Base-by-base conservation (phyloP, 92 coral and sea anemone genomes). In the Pocillopora grandis region DNA sequence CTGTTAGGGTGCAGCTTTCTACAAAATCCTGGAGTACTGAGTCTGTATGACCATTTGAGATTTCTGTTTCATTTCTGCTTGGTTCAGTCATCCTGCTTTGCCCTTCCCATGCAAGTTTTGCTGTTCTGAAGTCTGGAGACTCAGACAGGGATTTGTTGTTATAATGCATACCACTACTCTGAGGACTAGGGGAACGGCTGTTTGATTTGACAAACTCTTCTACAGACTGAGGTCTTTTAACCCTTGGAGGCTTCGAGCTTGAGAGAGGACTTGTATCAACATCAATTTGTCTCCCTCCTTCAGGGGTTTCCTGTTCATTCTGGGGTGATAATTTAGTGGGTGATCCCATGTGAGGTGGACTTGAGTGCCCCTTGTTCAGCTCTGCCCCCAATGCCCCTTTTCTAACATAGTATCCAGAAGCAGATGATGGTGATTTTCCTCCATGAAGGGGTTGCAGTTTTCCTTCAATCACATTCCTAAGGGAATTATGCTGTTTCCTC, bases 81-180 rank as follows among this genome's bases (percentile, higher is more conserved):
- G 87, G 60, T 10, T 70, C 62, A 58, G 67, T 78, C 20, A 55
- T 20, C 52, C 49, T 72, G n/a, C 56, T 71, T 59, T 81, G 69
- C 61, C 76, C 85, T 12, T 82, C 90, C 98, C 98, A 94, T 1
- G 98, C 95, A 71, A 91, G 60, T 79, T 77, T 89, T 27, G 93
- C 84, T 72, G 81, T 83, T 66, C 87, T 94, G 2, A 79, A 83
- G 59, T 79, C 65, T 71, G 93, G 87, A 13, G 95, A 87, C 75
- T 83, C 93, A 48, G 80, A 73, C 10, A 72, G 15, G 7, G 87
- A 16, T 16, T 88, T 93, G 7, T 83, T 89, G 27, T 78, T 71
- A 1, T 80, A 88, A 58, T 91, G 92, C 48, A 62, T 74, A 61
- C 89, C 88, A 64, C 89, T 87, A 59, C 86, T 90, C 48, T 64